phyloP scores from a whole-genome alignment of 2,888 invertebrate genomes.

The Cremastinae sp. region DNA sequence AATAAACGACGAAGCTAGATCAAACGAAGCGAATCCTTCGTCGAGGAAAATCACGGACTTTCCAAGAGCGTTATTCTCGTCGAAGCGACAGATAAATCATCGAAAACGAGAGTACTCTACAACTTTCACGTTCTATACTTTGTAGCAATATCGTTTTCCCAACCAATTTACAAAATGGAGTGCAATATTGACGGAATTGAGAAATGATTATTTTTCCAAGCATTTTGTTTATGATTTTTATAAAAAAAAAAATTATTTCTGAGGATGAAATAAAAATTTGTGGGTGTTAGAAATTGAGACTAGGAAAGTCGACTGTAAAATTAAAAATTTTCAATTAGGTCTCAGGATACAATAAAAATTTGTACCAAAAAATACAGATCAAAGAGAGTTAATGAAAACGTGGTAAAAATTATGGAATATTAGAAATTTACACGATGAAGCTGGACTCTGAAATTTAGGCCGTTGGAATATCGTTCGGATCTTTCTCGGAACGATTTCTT shows the following conservation, averaged over 20 bases:
- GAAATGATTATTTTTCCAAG: neutral
- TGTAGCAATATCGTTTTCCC: constrained; percentile 6
- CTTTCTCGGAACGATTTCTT: constrained; percentile 36
- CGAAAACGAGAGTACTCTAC: constrained; percentile 50
- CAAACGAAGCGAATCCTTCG: constrained; percentile 44
- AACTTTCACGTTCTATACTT: constrained; percentile 52
- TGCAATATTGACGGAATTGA: neutral
- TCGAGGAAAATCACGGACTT: constrained; percentile 52
- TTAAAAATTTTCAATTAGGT: too few relatives aligned
- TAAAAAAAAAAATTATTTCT: too few relatives aligned
- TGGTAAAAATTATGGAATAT: constrained; percentile 25
- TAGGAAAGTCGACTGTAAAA: constrained; percentile 34
- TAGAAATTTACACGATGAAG: constrained; percentile 48
- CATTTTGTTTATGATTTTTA: neutral
- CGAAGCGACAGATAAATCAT: constrained; percentile 55
- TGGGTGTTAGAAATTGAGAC: constrained; percentile 46
- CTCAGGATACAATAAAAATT: too few relatives aligned
- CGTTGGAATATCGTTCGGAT: constrained; percentile 49
- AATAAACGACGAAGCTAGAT: constrained; percentile 17
- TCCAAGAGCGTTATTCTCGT: constrained; percentile 37
- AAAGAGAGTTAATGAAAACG: too few relatives aligned
- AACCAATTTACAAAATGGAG: neutral
- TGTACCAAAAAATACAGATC: too few relatives aligned
- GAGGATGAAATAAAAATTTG: too few relatives aligned
- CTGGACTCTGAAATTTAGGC: constrained; percentile 45